Base-by-base conservation (phyloP, 2,113 vertebrate species). In the Vicugna pacos region DNA sequence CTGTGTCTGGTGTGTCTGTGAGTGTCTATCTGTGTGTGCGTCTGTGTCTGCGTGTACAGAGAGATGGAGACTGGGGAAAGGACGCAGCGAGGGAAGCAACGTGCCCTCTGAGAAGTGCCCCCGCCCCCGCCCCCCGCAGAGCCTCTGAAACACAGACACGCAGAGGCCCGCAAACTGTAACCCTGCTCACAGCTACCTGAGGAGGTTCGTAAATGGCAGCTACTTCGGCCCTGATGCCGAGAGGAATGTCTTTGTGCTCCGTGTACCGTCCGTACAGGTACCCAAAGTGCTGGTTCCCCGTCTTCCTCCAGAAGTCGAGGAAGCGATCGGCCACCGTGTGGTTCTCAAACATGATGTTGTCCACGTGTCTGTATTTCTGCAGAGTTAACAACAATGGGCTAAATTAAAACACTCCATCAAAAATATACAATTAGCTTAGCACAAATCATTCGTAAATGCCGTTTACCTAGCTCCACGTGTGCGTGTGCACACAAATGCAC, bases 281-380 rank as follows among this genome's bases (percentile, higher is more conserved):
- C 0, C 99, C 99, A 30, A 99, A 99, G 52, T 99, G 99, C 91
- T 99, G 99, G 96, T 99, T 99, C 52, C 99, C 99, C 0, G 99
- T 99, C 98, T 99, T 99, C 97, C 99, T 98, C 99, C 99, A 99
- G 98, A 99, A 99, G 99, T 99, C 99, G 69, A 99, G 99, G 98
- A 99, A 99, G 94, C 99, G 99, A 98, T 99, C 99, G 1, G 99
- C 99, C 46, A 99, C 99, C 7, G 99, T 99, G 99, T 99, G 99
- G 97, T 99, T 99, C 98, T 99, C 99, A 98, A 99, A 99, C 99
- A 99, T 99, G 98, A 99, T 99, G 97, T 99, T 99, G 99, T 99
- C 99, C 98, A 99, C 99, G 24, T 99, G 99, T 97, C 99, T 99
- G 99, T 99, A 99, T 99, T 99, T 99, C 99, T 99, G 98, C 76